Base-by-base conservation (phyloP, 2,888 invertebrate genomes). In the Sminthurinus aureus region DNA sequence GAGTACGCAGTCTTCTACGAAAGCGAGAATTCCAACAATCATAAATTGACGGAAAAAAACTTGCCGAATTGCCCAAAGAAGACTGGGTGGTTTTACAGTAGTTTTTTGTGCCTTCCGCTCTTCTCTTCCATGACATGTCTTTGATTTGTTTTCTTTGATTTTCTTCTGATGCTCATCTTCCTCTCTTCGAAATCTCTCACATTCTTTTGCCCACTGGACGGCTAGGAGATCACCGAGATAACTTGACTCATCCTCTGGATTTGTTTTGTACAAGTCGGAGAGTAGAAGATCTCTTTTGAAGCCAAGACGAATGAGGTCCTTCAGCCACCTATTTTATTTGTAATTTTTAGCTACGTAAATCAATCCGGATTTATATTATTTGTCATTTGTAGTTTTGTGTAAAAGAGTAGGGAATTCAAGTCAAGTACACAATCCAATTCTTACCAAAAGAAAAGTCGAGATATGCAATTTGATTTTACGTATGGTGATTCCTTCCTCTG, bases 241-340 rank as follows among this genome's bases (percentile, higher is more conserved):
- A 89, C 92, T 92, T n/a, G 96, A 96, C 89, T 92, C 92, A 90
- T 96, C 96, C 38, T 91, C 91, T 69, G 91, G 91, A 80, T 94
- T 91, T 0, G 95, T 93, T 88, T 93, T 93, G 89, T 94, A 94
- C 76, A 97, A 91, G 90, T 97, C 97, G 22, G 92, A 91, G 76
- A 94, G 92, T 87, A 94, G 94, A 77, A 96, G 90, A 73, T 94
- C 93, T 89, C 95, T 93, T 84, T 92, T 92, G 89, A 93, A 93
- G 0, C 96, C 96, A 89, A 93, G 93, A 88, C 93, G 93, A 91
- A 96, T 96, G 89, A 95, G 91, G 8, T 93, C 94, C 89, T 95
- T 91, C 84, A 95, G 94, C 93, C 96, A 96, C 90, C 94, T 94
- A 38, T 38, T 89, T 93, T 94, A 75, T 9, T 71, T 38, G 38